A percentile compares a stretch with the other conserved stretches of the same genome.
Evolutionary conservation across 1,140 invertebrate species (phyloP).

Genomic region (Sycobia sp.): DNA sequence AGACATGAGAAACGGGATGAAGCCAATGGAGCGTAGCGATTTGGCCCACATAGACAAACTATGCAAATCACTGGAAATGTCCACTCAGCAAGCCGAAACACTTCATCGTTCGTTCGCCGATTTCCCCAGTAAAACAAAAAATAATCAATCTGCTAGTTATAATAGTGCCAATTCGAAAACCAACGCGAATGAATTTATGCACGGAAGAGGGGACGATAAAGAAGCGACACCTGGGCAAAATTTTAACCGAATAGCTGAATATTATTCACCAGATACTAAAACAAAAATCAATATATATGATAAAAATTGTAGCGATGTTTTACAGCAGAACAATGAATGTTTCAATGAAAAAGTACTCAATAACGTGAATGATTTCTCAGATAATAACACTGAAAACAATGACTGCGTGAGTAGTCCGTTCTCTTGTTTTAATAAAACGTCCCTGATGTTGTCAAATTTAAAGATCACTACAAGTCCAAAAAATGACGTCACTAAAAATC

Average conservation of each 20-base stretch:
- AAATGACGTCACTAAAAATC: not conserved
- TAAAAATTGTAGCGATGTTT: too few relatives aligned
- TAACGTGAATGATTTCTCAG: too few relatives aligned
- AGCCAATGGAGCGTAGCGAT: not conserved
- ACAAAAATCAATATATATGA: too few relatives aligned
- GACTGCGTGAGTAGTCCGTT: too few relatives aligned
- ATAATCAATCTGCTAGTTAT: not conserved
- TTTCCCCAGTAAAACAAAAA: not conserved
- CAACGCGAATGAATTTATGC: not conserved
- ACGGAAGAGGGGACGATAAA: constrained; percentile 5
- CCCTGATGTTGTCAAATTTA: not conserved
- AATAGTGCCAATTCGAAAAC: not conserved
- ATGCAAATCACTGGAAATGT: constrained; percentile 7
- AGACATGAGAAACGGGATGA: not conserved
- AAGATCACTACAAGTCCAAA: not conserved
- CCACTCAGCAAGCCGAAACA: constrained; percentile 4
- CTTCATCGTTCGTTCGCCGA: constrained; percentile 7
- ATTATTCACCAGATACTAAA: too few relatives aligned
- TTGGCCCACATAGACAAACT: not conserved
- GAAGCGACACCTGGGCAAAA: not conserved
- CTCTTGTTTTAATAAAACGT: too few relatives aligned
- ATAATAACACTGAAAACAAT: too few relatives aligned
- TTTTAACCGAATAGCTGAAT: too few relatives aligned
- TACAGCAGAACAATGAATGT: too few relatives aligned
- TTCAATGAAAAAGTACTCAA: too few relatives aligned